A percentile compares a stretch with the other conserved stretches of the same genome.
These are phyloP conservation scores for Sphyrna mokarran DNA, from an alignment of 2,113 vertebrate species.

Conservation along the genomic window DNA sequence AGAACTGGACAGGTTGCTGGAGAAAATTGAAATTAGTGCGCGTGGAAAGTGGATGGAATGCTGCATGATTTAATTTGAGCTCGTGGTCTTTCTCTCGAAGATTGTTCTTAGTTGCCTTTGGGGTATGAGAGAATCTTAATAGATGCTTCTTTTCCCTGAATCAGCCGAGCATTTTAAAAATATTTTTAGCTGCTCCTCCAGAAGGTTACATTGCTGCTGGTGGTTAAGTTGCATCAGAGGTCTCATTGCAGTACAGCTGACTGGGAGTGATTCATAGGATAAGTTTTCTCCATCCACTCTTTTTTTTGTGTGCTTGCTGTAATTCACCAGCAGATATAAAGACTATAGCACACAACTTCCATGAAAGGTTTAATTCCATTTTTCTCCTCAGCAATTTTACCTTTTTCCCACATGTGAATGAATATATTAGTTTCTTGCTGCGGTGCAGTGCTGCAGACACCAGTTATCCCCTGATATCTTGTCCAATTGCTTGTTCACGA, in stretches of 20 bases:
- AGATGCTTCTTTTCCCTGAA: not conserved
- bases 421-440: not conserved
- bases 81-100: not conserved
- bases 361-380: not conserved
- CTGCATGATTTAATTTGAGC: not conserved
- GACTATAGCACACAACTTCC: not conserved
- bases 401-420: not conserved
- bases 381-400: not conserved
- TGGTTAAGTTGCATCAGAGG: no score
- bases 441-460: not conserved
- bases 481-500: not conserved
- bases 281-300: not conserved
- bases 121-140: not conserved
- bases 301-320: not conserved
- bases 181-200: not conserved
- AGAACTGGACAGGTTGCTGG: not conserved
- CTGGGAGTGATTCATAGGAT: not conserved
- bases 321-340: not conserved
- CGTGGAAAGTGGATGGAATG: not conserved
- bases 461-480: not conserved
- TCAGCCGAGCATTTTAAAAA: not conserved
- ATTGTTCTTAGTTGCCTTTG: not conserved
- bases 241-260: not conserved
- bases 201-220: not conserved
- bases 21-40: not conserved